Conservation (phyloP, 2,797 vertebrate species). For the Heterohyrax brucei region DNA sequence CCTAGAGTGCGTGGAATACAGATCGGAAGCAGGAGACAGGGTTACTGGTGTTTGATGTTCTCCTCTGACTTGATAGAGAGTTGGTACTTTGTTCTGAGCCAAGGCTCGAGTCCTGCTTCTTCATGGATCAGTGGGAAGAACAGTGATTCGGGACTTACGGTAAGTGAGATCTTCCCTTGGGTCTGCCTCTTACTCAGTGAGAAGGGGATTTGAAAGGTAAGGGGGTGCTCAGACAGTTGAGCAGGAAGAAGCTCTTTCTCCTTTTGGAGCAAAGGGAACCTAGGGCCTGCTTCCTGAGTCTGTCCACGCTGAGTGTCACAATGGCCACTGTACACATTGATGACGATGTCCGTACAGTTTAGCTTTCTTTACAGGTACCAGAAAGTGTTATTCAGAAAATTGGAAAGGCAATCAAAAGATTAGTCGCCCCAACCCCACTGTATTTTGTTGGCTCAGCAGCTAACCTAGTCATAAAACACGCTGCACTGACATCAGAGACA, state of each 20-base stretch:
- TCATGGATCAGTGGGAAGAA: background rate
- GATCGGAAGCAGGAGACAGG: background rate
- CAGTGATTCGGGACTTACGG: background rate
- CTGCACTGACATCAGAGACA: background rate
- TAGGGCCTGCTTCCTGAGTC: background rate
- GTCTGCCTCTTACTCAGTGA: background rate
- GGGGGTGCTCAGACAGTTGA: background rate
- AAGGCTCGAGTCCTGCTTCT: background rate
- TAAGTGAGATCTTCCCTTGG: background rate
- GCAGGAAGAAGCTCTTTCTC: background rate
- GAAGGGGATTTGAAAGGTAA: background rate
- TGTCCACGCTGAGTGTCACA: background rate
- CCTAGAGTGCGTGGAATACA: background rate
- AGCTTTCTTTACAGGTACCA: background rate
- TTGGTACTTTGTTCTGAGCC: background rate
- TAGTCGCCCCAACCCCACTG: background rate
- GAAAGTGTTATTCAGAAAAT: conserved; percentile 45
- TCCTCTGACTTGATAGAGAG: background rate
- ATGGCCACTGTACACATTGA: background rate
- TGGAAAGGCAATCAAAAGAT: background rate
- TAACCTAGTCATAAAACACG: background rate
- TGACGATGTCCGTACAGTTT: background rate
- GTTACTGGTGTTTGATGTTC: background rate
- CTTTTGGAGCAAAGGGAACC: background rate
- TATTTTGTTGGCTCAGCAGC: background rate